phyloP scores from a whole-genome alignment of 30 jellyfish, hydroid and myxozoan genomes.

The Rhopilema esculentum region DNA sequence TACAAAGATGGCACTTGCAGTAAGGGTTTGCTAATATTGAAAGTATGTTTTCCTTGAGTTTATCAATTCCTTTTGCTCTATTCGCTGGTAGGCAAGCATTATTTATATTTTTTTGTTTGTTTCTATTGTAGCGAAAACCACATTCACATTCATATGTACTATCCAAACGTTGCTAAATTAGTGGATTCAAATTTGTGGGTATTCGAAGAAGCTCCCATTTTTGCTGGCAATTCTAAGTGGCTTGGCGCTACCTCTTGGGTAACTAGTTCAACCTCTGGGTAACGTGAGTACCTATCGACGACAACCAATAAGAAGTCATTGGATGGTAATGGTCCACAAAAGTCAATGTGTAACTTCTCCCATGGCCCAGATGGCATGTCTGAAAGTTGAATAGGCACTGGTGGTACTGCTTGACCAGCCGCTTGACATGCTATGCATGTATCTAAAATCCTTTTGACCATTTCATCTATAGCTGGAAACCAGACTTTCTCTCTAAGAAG shows the following conservation, averaged over 20 bases:
- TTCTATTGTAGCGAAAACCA: conserved; percentile 8
- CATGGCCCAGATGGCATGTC: conserved; percentile 5
- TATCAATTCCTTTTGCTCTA: no score
- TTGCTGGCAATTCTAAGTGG: no score
- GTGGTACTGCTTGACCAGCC: neutral
- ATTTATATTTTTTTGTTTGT: no score
- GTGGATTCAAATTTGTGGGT: no score
- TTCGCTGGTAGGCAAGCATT: no score
- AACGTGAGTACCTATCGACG: neutral
- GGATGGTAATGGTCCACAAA: conserved; percentile 16
- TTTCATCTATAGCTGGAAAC: conserved; percentile 53
- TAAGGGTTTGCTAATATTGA: no score
- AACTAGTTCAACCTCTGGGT: neutral
- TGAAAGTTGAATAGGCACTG: conserved; percentile 3
- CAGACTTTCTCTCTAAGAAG: conserved; percentile 39
- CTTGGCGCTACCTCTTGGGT: neutral
- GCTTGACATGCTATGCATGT: conserved; percentile 31
- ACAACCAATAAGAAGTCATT: neutral
- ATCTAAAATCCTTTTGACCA: conserved; percentile 17
- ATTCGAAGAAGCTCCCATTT: no score
- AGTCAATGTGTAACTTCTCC: conserved; percentile 1
- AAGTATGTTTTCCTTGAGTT: no score
- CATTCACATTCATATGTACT: neutral
- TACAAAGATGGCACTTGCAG: no score
- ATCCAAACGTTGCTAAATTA: no score